Evolutionary conservation across 2,797 vertebrate genomes (phyloP).

Genomic region (Typhlichthys eigenmanni): DNA sequence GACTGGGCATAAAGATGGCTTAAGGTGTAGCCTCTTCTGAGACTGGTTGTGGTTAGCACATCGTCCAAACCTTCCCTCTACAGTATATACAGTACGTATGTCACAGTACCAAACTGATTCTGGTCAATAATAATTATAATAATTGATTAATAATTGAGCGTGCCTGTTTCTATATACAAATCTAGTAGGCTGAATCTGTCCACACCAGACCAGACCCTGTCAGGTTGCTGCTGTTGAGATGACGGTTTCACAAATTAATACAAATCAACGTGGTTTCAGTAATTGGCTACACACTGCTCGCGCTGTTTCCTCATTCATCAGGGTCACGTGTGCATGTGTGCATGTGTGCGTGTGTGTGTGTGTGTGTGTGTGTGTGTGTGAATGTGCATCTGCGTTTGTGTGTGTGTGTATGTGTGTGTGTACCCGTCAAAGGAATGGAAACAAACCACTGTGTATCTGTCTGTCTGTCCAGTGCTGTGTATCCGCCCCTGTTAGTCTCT

Average conservation of each 20-base stretch:
- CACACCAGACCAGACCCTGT: slow-evolving; percentile 32
- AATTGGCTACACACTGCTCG: slow-evolving; percentile 31
- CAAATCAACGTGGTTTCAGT: slow-evolving; percentile 66
- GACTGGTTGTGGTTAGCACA: slow-evolving; percentile 48
- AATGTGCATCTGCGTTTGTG: too few species aligned
- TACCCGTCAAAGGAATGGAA: slow-evolving; percentile 51
- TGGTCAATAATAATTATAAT: slow-evolving; percentile 21
- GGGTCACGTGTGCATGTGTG: slow-evolving; percentile 13
- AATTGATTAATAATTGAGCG: slow-evolving; percentile 14
- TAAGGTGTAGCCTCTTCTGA: slow-evolving; percentile 64
- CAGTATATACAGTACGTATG: background rate
- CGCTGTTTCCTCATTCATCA: slow-evolving; percentile 54
- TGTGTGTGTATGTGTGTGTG: background rate
- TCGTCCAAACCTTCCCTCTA: slow-evolving; percentile 24
- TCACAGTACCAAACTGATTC: slow-evolving; percentile 19
- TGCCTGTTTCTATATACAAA: slow-evolving; percentile 24
- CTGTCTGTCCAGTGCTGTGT: slow-evolving; percentile 24
- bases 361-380: too few species aligned
- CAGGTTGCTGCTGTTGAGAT: slow-evolving; percentile 61
- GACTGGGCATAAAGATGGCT: slow-evolving; percentile 59
- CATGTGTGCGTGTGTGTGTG: slow-evolving; percentile 1
- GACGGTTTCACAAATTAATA: slow-evolving; percentile 63
- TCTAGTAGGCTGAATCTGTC: slow-evolving; percentile 1
- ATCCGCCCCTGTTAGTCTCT: slow-evolving; percentile 11
- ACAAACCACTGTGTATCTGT: slow-evolving; percentile 29